These are phyloP conservation scores for Chionoecetes opilio DNA, from an alignment of 1,140 invertebrate species.

Conservation along the genomic window DNA sequence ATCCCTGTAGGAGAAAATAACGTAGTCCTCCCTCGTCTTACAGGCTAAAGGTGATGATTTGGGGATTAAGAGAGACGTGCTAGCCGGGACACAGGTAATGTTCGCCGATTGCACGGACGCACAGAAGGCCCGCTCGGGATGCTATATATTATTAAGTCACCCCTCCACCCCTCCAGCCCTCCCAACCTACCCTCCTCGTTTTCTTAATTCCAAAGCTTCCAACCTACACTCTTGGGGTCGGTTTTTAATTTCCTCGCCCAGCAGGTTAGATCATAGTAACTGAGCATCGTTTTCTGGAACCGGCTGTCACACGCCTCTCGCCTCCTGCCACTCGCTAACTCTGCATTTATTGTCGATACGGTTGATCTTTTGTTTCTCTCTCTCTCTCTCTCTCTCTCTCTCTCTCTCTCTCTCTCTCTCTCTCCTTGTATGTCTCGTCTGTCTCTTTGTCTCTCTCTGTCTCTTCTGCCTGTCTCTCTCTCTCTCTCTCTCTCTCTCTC, in stretches of 20 bases:
- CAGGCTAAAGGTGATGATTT: background rate
- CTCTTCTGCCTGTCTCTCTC: no score
- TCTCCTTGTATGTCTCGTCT: no score
- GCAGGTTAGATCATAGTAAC: constrained; percentile 29
- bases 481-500: no score
- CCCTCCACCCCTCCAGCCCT: background rate
- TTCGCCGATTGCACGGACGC: background rate
- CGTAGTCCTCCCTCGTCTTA: background rate
- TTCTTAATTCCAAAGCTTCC: background rate
- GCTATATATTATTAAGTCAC: background rate
- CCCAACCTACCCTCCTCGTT: background rate
- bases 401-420: no score
- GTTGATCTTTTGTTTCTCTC: background rate
- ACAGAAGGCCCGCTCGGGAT: background rate
- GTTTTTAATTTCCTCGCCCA: constrained; percentile 37
- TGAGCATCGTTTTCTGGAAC: background rate
- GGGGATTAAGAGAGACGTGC: background rate
- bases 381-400: no score
- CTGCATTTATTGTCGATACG: background rate
- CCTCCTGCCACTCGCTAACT: background rate
- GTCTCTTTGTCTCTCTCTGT: no score
- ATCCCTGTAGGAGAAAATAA: background rate
- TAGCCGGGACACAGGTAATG: background rate
- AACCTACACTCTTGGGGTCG: background rate
- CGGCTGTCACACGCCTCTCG: background rate